Evolutionary conservation across 2,888 invertebrate genomes (phyloP).

Genomic region (Belgica antarctica): DNA sequence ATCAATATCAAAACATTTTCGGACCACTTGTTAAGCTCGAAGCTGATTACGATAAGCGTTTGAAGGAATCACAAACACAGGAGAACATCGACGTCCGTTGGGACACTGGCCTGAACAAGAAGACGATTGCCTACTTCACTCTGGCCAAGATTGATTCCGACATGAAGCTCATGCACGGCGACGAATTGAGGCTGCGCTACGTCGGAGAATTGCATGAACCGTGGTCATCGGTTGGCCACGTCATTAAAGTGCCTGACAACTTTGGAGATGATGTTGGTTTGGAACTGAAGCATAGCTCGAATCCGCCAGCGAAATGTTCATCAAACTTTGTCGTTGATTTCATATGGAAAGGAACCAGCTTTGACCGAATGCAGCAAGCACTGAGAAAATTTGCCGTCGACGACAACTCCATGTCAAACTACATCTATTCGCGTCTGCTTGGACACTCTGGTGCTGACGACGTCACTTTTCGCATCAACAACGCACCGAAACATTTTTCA

Average conservation of each 20-base stretch:
- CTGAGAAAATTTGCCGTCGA: slow-evolving; percentile 94
- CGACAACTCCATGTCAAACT: slow-evolving; percentile 93
- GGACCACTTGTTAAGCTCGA: slow-evolving; percentile 95
- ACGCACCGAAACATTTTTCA: slow-evolving; percentile 93
- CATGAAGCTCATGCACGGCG: slow-evolving; percentile 99
- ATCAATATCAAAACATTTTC: slow-evolving; percentile 98
- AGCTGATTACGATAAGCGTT: slow-evolving; percentile 95
- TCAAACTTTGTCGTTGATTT: slow-evolving; percentile 98
- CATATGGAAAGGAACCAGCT: slow-evolving; percentile 98
- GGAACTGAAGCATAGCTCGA: slow-evolving; percentile 87
- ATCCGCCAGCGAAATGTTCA: slow-evolving; percentile 89
- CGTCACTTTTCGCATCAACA: slow-evolving; percentile 78
- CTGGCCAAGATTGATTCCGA: slow-evolving; percentile 97
- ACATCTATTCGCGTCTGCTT: slow-evolving; percentile 93
- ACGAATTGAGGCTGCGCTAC: slow-evolving; percentile 89
- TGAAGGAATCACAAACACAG: slow-evolving; percentile 97
- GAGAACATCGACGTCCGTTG: slow-evolving; percentile 97
- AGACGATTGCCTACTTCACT: slow-evolving; percentile 95
- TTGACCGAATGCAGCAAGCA: slow-evolving; percentile 96
- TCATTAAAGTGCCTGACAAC: slow-evolving; percentile 93
- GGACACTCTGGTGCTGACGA: slow-evolving; percentile 95
- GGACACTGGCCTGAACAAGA: slow-evolving; percentile 98
- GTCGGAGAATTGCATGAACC: slow-evolving; percentile 89
- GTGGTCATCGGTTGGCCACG: slow-evolving; percentile 98
- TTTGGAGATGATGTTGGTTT: slow-evolving; percentile 98